These are phyloP conservation scores for Tyrannus savana DNA, from an alignment of 2,113 vertebrate species.

Conservation along the genomic window DNA sequence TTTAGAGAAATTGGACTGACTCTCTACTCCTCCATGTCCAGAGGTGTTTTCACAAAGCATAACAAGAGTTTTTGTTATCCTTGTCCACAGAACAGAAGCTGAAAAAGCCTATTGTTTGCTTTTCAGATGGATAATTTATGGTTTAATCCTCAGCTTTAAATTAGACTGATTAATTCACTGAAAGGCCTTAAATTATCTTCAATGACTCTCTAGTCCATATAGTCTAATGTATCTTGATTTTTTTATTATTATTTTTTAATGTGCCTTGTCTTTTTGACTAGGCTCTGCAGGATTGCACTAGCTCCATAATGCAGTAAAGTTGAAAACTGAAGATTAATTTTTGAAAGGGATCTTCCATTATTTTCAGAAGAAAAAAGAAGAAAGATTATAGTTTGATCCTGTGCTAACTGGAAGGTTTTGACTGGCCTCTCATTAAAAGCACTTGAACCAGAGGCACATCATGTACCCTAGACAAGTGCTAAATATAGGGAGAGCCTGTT, in stretches of 20 bases:
- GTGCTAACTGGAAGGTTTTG: conserved; percentile 75
- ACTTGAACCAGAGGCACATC: conserved; percentile 58
- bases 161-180: conserved; percentile 89
- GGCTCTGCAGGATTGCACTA: conserved; percentile 98
- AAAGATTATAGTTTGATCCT: conserved; percentile 72
- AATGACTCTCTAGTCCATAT: conserved; percentile 86
- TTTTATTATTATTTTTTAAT: conserved; percentile 81
- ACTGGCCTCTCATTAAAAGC: conserved; percentile 67
- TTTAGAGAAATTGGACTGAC: conserved; percentile 79
- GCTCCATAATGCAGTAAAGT: conserved; percentile 91
- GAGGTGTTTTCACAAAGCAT: conserved; percentile 82
- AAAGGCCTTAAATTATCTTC: conserved; percentile 96
- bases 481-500: conserved; percentile 64
- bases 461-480: conserved; percentile 60
- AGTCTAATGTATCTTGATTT: conserved; percentile 74
- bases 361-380: conserved; percentile 66
- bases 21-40: conserved; percentile 79
- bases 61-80: conserved; percentile 76
- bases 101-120: conserved; percentile 77
- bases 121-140: conserved; percentile 84
- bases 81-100: conserved; percentile 78
- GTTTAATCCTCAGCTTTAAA: conserved; percentile 89
- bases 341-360: conserved; percentile 80
- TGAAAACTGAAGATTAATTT: conserved; percentile 78
- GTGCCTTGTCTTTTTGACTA: conserved; percentile 96